Conservation (phyloP, 2,888 invertebrate species). For the Agrotis exclamationis region DNA sequence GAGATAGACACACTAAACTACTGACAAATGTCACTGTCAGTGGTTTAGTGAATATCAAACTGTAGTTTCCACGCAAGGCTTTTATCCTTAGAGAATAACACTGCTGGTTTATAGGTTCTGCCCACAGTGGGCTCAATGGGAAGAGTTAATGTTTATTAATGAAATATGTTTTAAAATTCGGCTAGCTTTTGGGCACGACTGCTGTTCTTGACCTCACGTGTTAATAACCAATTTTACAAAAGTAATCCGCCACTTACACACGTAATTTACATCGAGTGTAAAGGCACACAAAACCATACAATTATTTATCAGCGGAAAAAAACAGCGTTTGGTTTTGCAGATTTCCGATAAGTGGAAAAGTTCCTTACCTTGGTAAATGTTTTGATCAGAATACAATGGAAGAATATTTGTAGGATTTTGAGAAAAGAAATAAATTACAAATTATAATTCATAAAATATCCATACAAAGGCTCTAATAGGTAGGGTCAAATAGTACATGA, state of each 20-base stretch:
- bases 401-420: not conserved
- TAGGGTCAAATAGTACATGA: not conserved
- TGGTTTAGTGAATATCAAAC: no score
- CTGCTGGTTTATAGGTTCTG: no score
- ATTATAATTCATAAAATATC: conserved; percentile 2
- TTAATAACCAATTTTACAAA: no score
- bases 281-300: conserved; percentile 6
- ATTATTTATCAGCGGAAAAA: conserved; percentile 10
- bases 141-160: not conserved
- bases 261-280: not conserved
- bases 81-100: no score
- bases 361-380: not conserved
- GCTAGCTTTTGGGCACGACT: not conserved
- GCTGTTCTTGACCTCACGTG: no score
- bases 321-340: not conserved
- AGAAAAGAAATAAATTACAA: not conserved
- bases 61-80: no score
- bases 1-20: no score
- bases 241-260: not conserved
- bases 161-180: not conserved
- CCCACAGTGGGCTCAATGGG: no score
- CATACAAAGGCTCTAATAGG: not conserved
- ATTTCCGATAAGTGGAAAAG: not conserved
- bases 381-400: conserved; percentile 17
- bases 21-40: no score